These are phyloP conservation scores for Thymelicus sylvestris DNA, from an alignment of 2,888 invertebrate genomes.

Conservation along the genomic window DNA sequence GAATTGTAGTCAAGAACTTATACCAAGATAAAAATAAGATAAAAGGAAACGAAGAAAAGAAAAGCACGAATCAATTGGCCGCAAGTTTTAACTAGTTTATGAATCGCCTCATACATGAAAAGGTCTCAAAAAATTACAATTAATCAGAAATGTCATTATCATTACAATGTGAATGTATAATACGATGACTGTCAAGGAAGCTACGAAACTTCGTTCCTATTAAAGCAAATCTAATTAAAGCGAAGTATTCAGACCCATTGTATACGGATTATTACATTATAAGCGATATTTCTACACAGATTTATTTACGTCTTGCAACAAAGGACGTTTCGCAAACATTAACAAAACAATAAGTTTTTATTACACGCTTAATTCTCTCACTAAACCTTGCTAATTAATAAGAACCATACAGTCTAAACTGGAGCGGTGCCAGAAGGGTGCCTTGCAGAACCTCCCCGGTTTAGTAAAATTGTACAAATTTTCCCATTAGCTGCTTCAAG, in stretches of 20 bases:
- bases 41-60: neutral
- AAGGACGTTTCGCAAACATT: slow-evolving; percentile 34
- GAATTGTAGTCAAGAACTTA: too few relatives aligned
- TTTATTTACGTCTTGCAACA: slow-evolving; percentile 22
- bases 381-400: slow-evolving; percentile 58
- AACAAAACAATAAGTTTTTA: slow-evolving; percentile 50
- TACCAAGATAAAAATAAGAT: too few relatives aligned
- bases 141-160: neutral
- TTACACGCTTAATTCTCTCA: slow-evolving; percentile 52
- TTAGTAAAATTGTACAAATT: slow-evolving; percentile 34
- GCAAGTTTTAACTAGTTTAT: neutral
- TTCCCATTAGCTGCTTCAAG: slow-evolving; percentile 26
- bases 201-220: neutral
- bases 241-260: neutral
- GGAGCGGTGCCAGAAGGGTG: slow-evolving; percentile 51
- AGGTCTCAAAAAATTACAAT: neutral
- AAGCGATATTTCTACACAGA: slow-evolving; percentile 29
- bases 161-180: neutral
- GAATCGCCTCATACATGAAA: neutral
- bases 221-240: neutral
- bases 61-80: neutral
- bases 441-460: slow-evolving; percentile 43
- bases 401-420: slow-evolving; percentile 47
- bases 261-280: slow-evolving; percentile 14
- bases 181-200: neutral